A percentile compares a stretch with the other conserved stretches of the same genome.
These are phyloP conservation scores for Pseudachorutes palmiensis DNA, from an alignment of 1,140 invertebrate species.

Conservation along the genomic window DNA sequence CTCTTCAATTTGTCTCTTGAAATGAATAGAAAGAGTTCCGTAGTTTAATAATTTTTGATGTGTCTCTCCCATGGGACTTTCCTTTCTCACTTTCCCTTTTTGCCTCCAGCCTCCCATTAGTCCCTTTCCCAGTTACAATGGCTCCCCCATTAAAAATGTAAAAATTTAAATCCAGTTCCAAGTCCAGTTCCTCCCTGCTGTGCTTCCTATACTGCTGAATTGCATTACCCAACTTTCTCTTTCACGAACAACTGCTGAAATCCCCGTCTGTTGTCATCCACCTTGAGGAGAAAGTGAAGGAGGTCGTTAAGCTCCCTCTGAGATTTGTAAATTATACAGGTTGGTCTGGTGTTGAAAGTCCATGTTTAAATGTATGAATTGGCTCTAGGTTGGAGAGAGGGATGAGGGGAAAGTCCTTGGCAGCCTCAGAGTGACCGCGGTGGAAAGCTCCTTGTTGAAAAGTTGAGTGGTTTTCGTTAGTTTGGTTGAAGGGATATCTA, in stretches of 20 bases:
- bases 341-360: not conserved
- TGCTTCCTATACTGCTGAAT: no score
- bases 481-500: conserved; percentile 7
- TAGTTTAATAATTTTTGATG: no score
- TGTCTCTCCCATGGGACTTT: no score
- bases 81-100: no score
- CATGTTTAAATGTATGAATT: conserved; percentile 15
- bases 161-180: not conserved
- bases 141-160: conserved; percentile 10
- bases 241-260: not conserved
- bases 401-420: no score
- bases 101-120: no score
- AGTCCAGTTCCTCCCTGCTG: no score
- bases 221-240: not conserved
- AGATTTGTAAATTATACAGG: conserved; percentile 9
- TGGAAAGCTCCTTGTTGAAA: not conserved
- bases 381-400: no score
- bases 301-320: conserved; percentile 1
- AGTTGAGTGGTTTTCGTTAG: not conserved
- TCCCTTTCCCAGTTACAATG: no score
- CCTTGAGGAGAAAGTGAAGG: not conserved
- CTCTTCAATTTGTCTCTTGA: no score
- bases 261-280: no score
- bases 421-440: not conserved
- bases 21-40: no score